Percentiles rank a stretch among this genome's conserved stretches.
phyloP scores from a whole-genome alignment of 2,888 invertebrate genomes.

The Hypomecis atomaria region DNA sequence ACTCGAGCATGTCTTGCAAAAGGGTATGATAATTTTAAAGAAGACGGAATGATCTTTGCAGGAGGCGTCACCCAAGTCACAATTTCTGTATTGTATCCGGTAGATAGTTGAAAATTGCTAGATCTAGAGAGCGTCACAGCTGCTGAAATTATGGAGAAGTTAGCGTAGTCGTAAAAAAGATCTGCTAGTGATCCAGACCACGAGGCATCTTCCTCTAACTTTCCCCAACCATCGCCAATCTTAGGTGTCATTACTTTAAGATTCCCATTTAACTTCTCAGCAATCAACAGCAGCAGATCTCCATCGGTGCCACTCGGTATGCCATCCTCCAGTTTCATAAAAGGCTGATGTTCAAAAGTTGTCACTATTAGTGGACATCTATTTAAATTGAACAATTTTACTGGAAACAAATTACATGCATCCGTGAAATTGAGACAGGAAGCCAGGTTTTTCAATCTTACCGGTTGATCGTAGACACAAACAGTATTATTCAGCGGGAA shows the following conservation, averaged over 20 bases:
- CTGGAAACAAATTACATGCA: constrained; percentile 53
- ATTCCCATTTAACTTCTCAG: constrained; percentile 61
- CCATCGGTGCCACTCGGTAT: constrained; percentile 65
- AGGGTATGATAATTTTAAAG: constrained; percentile 67
- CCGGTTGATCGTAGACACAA: constrained; percentile 57
- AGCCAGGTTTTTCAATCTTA: constrained; percentile 47
- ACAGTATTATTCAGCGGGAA: constrained; percentile 52
- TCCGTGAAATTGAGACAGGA: constrained; percentile 25
- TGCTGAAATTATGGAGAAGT: constrained; percentile 72
- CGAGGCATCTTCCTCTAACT: constrained; percentile 55
- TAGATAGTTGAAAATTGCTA: constrained; percentile 64
- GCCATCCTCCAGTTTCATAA: constrained; percentile 59
- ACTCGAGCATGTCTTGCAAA: constrained; percentile 56
- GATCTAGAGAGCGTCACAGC: constrained; percentile 62
- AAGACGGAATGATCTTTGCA: constrained; percentile 56
- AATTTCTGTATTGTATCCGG: constrained; percentile 50
- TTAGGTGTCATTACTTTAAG: constrained; percentile 61
- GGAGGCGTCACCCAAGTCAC: constrained; percentile 69
- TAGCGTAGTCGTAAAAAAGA: constrained; percentile 63
- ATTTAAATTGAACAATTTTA: constrained; percentile 63
- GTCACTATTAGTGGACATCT: constrained; percentile 65
- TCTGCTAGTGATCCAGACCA: constrained; percentile 75
- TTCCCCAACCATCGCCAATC: constrained; percentile 67
- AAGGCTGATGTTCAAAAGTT: constrained; percentile 66
- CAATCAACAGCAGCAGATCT: constrained; percentile 61